phyloP scores from a whole-genome alignment of 2,797 vertebrate genomes.

The Schizopygopsis malacanthus region DNA sequence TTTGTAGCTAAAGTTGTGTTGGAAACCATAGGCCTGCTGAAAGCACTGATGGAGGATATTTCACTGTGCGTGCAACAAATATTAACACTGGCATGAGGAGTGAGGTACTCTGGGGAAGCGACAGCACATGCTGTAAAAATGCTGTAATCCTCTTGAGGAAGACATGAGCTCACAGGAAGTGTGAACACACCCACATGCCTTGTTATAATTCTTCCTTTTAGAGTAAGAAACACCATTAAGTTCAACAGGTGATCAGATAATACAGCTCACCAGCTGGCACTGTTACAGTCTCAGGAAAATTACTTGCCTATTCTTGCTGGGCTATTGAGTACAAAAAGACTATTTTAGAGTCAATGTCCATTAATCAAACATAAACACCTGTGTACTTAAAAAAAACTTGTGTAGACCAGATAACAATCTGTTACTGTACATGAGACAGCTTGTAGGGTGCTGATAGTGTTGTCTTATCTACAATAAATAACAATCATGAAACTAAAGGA shows the following conservation, averaged over 20 bases:
- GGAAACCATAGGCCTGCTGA: constrained; percentile 11
- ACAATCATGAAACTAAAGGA: constrained; percentile 27
- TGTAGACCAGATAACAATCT: constrained; percentile 42
- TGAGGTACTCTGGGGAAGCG: constrained; percentile 37
- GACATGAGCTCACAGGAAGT: constrained; percentile 23
- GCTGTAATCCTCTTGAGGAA: constrained; percentile 38
- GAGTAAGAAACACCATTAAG: background rate
- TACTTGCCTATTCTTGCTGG: background rate
- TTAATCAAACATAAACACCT: constrained; percentile 22
- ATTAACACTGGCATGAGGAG: constrained; percentile 48
- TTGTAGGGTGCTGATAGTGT: constrained; percentile 1
- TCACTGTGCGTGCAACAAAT: constrained; percentile 54
- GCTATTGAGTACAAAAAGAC: background rate
- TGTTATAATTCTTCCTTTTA: constrained; percentile 6
- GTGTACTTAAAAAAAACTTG: background rate
- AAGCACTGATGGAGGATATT: constrained; percentile 35
- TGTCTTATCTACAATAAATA: constrained; percentile 28
- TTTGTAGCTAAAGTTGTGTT: background rate
- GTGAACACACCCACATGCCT: constrained; percentile 11
- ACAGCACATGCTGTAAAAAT: constrained; percentile 54
- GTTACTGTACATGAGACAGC: background rate
- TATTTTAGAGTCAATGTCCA: background rate
- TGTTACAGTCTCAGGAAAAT: background rate
- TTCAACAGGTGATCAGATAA: constrained; percentile 29
- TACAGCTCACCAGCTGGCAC: background rate